Evolutionary conservation across 2,888 invertebrate genomes (phyloP).

Genomic region (Schizaphis graminum): DNA sequence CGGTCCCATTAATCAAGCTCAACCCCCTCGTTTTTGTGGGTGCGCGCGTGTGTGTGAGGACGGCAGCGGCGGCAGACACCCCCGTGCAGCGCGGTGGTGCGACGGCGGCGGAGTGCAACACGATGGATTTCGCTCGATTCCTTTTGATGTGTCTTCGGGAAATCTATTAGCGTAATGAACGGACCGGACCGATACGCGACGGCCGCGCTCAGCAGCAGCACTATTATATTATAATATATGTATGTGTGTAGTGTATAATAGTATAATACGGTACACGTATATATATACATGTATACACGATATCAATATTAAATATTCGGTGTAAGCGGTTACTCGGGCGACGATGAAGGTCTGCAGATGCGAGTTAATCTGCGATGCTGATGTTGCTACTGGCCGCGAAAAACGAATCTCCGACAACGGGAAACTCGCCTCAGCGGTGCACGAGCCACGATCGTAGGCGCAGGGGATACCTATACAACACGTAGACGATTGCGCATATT

Average conservation of each 20-base stretch:
- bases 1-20: slow-evolving; percentile 64
- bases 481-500: background rate
- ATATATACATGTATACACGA: too few species aligned
- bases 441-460: background rate
- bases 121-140: slow-evolving; percentile 63
- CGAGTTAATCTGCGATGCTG: background rate
- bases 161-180: slow-evolving; percentile 57
- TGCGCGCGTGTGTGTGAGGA: background rate
- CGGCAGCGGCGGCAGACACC: slow-evolving; percentile 12
- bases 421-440: background rate
- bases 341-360: background rate
- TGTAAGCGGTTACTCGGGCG: background rate
- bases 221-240: background rate
- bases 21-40: slow-evolving; percentile 34
- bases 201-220: background rate
- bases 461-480: background rate
- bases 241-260: too few species aligned
- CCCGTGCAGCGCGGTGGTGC: background rate
- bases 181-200: background rate
- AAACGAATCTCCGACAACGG: background rate
- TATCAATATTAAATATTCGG: too few species aligned
- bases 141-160: slow-evolving; percentile 61
- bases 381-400: background rate
- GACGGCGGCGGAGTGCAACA: background rate
- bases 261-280: too few species aligned